Conservation (phyloP, 2,113 vertebrate genomes). For the Lucifuga dentata region DNA sequence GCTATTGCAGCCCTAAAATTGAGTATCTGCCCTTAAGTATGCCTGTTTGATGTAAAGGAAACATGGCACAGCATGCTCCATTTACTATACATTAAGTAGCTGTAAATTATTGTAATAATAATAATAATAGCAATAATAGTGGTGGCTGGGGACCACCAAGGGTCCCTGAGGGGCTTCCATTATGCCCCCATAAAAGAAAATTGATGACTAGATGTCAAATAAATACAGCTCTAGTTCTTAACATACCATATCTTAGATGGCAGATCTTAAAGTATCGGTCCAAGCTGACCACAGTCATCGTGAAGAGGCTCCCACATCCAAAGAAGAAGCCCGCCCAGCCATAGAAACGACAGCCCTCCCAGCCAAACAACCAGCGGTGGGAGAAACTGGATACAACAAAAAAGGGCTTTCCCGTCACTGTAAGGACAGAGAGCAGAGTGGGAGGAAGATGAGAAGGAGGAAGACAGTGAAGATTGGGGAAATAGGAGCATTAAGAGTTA, state of each 20-base stretch:
- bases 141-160: too few relatives aligned
- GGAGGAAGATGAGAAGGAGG: not conserved
- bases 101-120: too few relatives aligned
- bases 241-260: conserved; percentile 90
- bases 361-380: conserved; percentile 95
- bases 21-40: too few relatives aligned
- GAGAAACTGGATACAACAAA: conserved; percentile 92
- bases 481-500: too few relatives aligned
- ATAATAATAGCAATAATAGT: too few relatives aligned
- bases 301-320: conserved; percentile 94
- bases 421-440: conserved; percentile 38
- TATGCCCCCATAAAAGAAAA: too few relatives aligned
- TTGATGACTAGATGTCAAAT: too few relatives aligned
- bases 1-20: too few relatives aligned
- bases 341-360: conserved; percentile 92
- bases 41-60: too few relatives aligned
- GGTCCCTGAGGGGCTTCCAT: too few relatives aligned
- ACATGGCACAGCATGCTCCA: too few relatives aligned
- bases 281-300: conserved; percentile 94
- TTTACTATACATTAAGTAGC: too few relatives aligned
- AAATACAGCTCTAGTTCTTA: not conserved
- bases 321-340: conserved; percentile 98
- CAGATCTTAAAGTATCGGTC: conserved; percentile 97
- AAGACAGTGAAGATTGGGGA: not conserved
- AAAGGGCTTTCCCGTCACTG: conserved; percentile 94